Conservation (phyloP, 2,888 invertebrate species). For the Zonitis immaculata region DNA sequence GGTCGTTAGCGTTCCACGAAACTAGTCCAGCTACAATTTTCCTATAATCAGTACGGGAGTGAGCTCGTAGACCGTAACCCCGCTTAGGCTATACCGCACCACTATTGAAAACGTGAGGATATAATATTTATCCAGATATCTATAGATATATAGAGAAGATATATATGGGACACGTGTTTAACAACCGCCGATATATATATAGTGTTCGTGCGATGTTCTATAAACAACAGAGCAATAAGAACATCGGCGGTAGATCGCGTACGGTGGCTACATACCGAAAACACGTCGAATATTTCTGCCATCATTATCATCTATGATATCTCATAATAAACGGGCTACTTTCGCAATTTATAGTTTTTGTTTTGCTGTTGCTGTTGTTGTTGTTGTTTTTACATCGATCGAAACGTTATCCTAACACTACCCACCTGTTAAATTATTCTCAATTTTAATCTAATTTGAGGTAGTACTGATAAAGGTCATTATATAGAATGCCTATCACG, state of each 20-base stretch:
- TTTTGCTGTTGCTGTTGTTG: too few relatives aligned
- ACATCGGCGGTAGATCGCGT: constrained; percentile 12
- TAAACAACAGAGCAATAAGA: constrained; percentile 17
- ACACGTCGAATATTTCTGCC: constrained; percentile 6
- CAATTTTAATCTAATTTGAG: not conserved
- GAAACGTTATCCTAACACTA: not conserved
- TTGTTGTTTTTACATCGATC: too few relatives aligned
- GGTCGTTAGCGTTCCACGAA: constrained; percentile 22
- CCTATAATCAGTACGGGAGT: constrained; percentile 34
- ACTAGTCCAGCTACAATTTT: constrained; percentile 20
- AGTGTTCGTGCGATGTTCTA: constrained; percentile 12
- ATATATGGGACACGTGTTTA: not conserved
- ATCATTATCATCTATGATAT: constrained; percentile 4
- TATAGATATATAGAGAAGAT: not conserved
- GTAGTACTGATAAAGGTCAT: not conserved
- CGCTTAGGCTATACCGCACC: constrained; percentile 19
- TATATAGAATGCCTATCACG: not conserved
- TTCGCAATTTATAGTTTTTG: constrained; percentile 9
- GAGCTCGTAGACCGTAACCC: constrained; percentile 30
- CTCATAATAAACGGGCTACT: constrained; percentile 14
- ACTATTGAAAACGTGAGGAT: constrained; percentile 15
- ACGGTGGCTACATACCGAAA: constrained; percentile 7
- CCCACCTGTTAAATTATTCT: constrained; percentile 13
- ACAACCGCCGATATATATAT: not conserved
- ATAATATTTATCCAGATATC: not conserved